Conservation (phyloP, 2,888 invertebrate species). For the Eilema caniola region DNA sequence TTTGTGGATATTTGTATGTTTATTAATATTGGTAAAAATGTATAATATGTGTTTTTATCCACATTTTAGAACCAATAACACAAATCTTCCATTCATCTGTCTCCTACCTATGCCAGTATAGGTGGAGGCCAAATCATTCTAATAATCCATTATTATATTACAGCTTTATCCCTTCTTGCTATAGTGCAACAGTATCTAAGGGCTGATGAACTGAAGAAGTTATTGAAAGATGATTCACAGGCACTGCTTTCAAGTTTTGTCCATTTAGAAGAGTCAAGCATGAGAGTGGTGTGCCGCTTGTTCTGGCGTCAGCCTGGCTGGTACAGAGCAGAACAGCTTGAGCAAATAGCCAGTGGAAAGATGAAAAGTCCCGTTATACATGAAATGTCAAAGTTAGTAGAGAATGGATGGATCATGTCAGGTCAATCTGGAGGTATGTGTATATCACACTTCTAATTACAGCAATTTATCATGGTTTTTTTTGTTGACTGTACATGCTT, state of each 20-base stretch:
- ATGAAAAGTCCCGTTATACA: conserved; percentile 36
- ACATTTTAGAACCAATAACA: neutral
- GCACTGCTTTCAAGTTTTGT: conserved; percentile 58
- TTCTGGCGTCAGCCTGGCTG: conserved; percentile 75
- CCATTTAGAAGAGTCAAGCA: conserved; percentile 60
- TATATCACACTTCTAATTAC: neutral
- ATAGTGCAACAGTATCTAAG: conserved; percentile 68
- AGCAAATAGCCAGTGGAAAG: conserved; percentile 52
- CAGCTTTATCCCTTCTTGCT: conserved; percentile 70
- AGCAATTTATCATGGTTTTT: neutral
- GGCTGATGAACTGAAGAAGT: conserved; percentile 54
- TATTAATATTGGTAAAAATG: too few species aligned
- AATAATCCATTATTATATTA: conserved; percentile 39
- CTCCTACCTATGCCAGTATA: too few species aligned
- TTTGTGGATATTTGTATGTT: too few species aligned
- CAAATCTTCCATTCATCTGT: too few species aligned
- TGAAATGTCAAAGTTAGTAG: conserved; percentile 59
- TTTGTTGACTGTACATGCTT: neutral
- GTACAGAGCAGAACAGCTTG: conserved; percentile 63
- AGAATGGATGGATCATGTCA: conserved; percentile 57
- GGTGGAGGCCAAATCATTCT: too few species aligned
- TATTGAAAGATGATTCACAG: conserved; percentile 60
- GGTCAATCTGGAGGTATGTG: conserved; percentile 44
- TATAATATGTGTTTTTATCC: neutral
- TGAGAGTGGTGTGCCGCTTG: conserved; percentile 71